Conservation (phyloP, 2,888 invertebrate species). For the Hypolimnas misippus region DNA sequence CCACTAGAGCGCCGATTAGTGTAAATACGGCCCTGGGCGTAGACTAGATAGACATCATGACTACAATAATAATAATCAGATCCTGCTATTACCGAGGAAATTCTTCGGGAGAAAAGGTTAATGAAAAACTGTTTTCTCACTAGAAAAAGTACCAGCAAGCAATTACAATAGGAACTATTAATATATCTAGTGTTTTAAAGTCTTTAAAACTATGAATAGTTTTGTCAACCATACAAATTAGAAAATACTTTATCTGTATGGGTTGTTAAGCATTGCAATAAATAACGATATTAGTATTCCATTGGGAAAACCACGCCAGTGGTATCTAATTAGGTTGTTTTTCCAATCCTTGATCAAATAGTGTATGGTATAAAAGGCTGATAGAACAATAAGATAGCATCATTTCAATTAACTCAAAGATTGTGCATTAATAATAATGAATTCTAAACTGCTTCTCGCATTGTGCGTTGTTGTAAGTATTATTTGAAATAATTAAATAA, state of each 20-base stretch:
- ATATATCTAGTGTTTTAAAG: too few relatives aligned
- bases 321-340: slow-evolving; percentile 50
- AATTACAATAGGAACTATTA: too few relatives aligned
- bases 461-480: slow-evolving; percentile 69
- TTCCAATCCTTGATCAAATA: slow-evolving; percentile 63
- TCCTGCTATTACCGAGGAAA: too few relatives aligned
- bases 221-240: slow-evolving; percentile 22
- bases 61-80: too few relatives aligned
- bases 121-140: too few relatives aligned
- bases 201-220: not conserved
- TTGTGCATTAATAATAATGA: slow-evolving; percentile 57
- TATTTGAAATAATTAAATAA: not conserved
- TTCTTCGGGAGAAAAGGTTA: too few relatives aligned
- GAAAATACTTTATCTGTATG: slow-evolving; percentile 24
- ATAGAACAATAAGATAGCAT: slow-evolving; percentile 38
- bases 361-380: slow-evolving; percentile 61
- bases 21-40: too few relatives aligned
- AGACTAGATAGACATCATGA: too few relatives aligned
- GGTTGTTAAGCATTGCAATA: slow-evolving; percentile 52
- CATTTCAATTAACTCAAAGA: slow-evolving; percentile 40
- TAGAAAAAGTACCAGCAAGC: too few relatives aligned
- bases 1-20: too few relatives aligned
- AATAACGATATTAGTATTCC: slow-evolving; percentile 56
- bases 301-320: slow-evolving; percentile 68
- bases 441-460: slow-evolving; percentile 62